Conservation (phyloP, 2,797 vertebrate genomes). For the Momotus momota region DNA sequence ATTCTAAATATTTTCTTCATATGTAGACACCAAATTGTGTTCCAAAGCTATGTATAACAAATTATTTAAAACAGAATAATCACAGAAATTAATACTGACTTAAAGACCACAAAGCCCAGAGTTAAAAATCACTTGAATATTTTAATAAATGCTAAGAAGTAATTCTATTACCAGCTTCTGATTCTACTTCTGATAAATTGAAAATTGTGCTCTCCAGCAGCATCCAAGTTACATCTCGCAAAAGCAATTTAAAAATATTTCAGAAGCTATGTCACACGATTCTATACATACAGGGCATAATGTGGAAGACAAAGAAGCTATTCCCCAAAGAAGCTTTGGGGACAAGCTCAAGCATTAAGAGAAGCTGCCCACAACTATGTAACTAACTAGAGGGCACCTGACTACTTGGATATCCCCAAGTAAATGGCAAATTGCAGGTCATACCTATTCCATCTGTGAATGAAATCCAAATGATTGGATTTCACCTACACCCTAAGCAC, state of each 20-base stretch:
- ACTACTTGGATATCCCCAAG: background rate
- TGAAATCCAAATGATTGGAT: background rate
- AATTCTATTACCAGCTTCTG: background rate
- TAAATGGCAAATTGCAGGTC: background rate
- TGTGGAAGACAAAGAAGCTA: background rate
- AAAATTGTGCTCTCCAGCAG: background rate
- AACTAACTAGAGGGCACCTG: background rate
- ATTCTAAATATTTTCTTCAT: background rate
- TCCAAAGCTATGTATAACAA: background rate
- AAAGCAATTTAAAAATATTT: background rate
- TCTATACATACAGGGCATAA: background rate
- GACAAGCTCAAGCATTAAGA: background rate
- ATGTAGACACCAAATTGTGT: rapidly evolving
- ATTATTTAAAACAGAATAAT: background rate
- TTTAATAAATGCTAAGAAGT: background rate
- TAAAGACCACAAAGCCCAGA: background rate
- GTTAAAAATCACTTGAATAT: background rate
- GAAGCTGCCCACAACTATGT: background rate
- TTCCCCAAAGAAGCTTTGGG: background rate
- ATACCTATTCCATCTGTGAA: background rate
- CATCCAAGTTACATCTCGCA: background rate
- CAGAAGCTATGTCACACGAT: background rate
- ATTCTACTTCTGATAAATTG: background rate
- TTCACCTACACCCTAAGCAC: background rate
- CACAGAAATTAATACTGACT: background rate